phyloP scores from a whole-genome alignment of 2,113 vertebrate species.

The Protobothrops mucrosquamatus region DNA sequence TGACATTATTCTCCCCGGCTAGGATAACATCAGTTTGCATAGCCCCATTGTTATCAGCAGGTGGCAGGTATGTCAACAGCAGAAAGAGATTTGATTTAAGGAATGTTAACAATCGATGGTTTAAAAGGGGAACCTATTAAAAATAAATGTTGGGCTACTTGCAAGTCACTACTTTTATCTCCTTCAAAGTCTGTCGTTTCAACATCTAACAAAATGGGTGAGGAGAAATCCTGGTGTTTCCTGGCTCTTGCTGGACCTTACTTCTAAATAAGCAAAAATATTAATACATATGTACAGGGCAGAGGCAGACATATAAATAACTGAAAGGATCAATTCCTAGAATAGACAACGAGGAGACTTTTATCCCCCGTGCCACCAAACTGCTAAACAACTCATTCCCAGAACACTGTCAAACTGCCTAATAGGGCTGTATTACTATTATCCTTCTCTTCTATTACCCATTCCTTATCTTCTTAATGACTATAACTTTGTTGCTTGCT shows the following conservation, averaged over 20 bases:
- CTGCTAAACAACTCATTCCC: too few relatives aligned
- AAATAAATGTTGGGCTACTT: neutral
- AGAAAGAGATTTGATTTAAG: neutral
- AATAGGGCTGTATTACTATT: too few relatives aligned
- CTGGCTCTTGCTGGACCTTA: neutral
- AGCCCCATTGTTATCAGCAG: neutral
- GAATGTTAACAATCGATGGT: neutral
- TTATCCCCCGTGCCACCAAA: too few relatives aligned
- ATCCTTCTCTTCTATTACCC: too few relatives aligned
- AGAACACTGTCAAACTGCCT: too few relatives aligned
- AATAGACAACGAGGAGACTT: neutral
- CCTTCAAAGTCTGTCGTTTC: neutral
- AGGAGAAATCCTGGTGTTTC: neutral
- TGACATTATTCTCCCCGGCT: neutral
- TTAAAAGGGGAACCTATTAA: neutral
- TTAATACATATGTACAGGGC: neutral
- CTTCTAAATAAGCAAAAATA: neutral
- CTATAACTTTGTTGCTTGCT: too few relatives aligned
- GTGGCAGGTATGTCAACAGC: neutral
- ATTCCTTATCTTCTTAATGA: too few relatives aligned
- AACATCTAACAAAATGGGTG: neutral
- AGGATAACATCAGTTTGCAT: neutral
- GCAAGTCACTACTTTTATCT: constrained; percentile 8
- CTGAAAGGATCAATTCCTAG: neutral
- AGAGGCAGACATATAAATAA: neutral